Base-by-base conservation (phyloP, 2,888 invertebrate genomes). In the Kuschelorhynchus macadamiae region DNA sequence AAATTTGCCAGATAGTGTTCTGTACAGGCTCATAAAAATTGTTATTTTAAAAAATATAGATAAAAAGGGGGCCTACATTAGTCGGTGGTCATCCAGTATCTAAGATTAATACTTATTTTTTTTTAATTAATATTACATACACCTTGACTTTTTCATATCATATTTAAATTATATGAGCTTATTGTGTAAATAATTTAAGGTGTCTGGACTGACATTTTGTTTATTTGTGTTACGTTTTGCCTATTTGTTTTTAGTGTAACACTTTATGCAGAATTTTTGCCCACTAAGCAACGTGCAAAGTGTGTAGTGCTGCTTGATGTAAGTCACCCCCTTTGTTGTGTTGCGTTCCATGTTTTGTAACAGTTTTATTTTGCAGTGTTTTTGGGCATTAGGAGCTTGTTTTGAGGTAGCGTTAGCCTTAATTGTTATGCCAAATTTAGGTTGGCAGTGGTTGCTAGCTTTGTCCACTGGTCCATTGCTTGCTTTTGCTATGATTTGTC, bases 381-480 rank as follows among this genome's bases (percentile, higher is more conserved):
- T 97, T 85, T 97, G 97, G 97, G 96, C 97, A 0, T 87, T 97
- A 42, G 97, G 97, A 32, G 95, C 97, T 8, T 96, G 96, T 82
- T 90, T 97, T 79, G 97, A 97, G 85, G 96, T 96, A 50, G 89
- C 95, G 16, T 85, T 97, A 70, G 97, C 97, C 11, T 86, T 97
- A 74, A 88, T 94, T 32, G 91, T 97, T 61, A 97, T 97, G 94
- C 96, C 96, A 1, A 91, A 92, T 0, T 86, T 95, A 73, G 97
- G 97, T 42, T 96, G 97, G 89, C 89, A 95, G 78, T 96, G 95
- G 92, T 87, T 97, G 30, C 87, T 97, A 14, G 94, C 91, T n/a
- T 85, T 97, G n/a, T 96, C 96, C 0, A 93, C 96, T 0, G 87
- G 95, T 72, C 97, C 97, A 0, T 86, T 97, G 52, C 87, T 96